Conservation (phyloP, 2,888 invertebrate species). For the Miltochrista miniata region DNA sequence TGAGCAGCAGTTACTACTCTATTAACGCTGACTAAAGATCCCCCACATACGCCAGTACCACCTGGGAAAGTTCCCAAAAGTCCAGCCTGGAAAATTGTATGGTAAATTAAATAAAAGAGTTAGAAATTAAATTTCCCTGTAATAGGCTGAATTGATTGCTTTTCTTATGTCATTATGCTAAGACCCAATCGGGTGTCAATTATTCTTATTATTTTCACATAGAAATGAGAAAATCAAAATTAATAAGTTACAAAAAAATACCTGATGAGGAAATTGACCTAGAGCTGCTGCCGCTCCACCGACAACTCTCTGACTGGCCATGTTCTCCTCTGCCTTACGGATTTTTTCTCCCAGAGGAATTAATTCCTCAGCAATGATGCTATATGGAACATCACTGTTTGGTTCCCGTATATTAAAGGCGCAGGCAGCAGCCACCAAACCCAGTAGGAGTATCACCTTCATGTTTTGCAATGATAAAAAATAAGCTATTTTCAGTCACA, state of each 20-base stretch:
- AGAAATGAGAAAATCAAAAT: too few species aligned
- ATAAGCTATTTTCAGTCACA: not conserved
- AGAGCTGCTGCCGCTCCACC: not conserved
- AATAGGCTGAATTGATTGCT: too few species aligned
- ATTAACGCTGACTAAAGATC: not conserved
- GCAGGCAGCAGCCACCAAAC: constrained; percentile 1
- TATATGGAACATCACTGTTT: not conserved
- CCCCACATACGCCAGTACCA: constrained; percentile 3
- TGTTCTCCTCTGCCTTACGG: constrained; percentile 1
- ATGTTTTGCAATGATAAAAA: not conserved
- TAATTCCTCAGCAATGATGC: not conserved
- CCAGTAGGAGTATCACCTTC: constrained; percentile 1
- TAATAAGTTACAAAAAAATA: not conserved
- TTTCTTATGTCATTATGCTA: too few species aligned
- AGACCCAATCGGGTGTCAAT: too few species aligned
- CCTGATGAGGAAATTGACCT: not conserved
- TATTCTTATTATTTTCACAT: too few species aligned
- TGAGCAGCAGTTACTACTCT: constrained; percentile 1
- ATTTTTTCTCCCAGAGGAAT: constrained; percentile 1
- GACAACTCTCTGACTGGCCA: not conserved
- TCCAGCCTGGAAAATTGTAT: constrained; percentile 2
- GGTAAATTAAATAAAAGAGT: too few species aligned
- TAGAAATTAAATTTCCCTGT: too few species aligned
- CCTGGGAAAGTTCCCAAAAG: not conserved
- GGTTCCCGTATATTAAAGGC: not conserved